Conservation (phyloP, 2,888 invertebrate genomes). For the Amblyjoppa proteus region DNA sequence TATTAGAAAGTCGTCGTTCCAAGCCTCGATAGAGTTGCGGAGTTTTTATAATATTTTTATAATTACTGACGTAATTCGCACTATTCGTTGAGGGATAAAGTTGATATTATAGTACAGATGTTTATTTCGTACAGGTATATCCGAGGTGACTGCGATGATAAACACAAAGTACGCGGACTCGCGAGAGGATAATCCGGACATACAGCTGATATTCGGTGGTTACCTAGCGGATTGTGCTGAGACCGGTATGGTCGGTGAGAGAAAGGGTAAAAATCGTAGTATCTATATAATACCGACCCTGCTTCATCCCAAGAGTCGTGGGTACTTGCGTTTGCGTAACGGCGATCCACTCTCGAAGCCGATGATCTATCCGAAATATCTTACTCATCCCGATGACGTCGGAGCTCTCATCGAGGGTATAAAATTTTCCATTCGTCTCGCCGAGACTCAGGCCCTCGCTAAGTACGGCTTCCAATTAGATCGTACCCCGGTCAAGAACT, state of each 20-base stretch:
- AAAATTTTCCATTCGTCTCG: slow-evolving; percentile 90
- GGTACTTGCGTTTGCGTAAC: slow-evolving; percentile 90
- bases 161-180: slow-evolving; percentile 92
- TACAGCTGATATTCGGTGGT: slow-evolving; percentile 95
- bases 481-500: slow-evolving; percentile 90
- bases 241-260: slow-evolving; percentile 94
- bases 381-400: slow-evolving; percentile 92
- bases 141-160: slow-evolving; percentile 94
- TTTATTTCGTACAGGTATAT: slow-evolving; percentile 87
- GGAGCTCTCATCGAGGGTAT: slow-evolving; percentile 93
- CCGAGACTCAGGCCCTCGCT: slow-evolving; percentile 89
- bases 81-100: too few relatives aligned
- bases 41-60: slow-evolving; percentile 15
- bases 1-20: slow-evolving; percentile 2
- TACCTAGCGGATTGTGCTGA: slow-evolving; percentile 94
- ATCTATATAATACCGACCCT: slow-evolving; percentile 93
- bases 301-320: slow-evolving; percentile 94
- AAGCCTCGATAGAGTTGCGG: neutral
- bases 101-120: neutral
- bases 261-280: slow-evolving; percentile 88
- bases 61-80: neutral
- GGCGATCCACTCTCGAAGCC: slow-evolving; percentile 93
- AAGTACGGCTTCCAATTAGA: slow-evolving; percentile 92
- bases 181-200: slow-evolving; percentile 91
- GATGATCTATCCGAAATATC: slow-evolving; percentile 93